Evolutionary conservation across 2,888 invertebrate species (phyloP).

Genomic region (Amiota communis): DNA sequence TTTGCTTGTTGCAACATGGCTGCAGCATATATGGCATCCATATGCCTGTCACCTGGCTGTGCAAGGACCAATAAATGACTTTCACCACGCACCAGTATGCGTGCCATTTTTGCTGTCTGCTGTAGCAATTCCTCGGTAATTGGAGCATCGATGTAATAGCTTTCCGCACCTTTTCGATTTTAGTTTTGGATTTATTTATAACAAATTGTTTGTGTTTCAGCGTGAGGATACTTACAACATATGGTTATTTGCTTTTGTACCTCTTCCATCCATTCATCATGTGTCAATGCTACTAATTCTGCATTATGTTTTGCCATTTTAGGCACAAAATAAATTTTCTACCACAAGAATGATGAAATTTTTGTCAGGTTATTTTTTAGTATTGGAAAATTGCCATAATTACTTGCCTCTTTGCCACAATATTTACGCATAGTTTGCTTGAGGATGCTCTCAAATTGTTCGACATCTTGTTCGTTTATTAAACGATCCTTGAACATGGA

Average conservation of each 20-base stretch:
- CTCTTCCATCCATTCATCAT: constrained; percentile 78
- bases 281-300: constrained; percentile 72
- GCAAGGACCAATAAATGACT: constrained; percentile 76
- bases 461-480: constrained; percentile 78
- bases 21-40: constrained; percentile 83
- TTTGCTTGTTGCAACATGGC: constrained; percentile 83
- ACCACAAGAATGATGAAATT: neutral
- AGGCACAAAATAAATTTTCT: constrained; percentile 71
- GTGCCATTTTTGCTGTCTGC: constrained; percentile 78
- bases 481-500: constrained; percentile 85
- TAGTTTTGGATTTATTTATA: neutral
- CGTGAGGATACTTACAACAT: constrained; percentile 76
- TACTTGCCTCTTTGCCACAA: constrained; percentile 65
- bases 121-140: constrained; percentile 80
- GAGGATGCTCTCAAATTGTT: constrained; percentile 79
- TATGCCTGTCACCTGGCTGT: constrained; percentile 85
- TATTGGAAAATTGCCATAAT: constrained; percentile 49
- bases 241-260: constrained; percentile 79
- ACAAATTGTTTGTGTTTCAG: neutral
- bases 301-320: constrained; percentile 48
- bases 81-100: constrained; percentile 77
- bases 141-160: constrained; percentile 77
- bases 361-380: neutral
- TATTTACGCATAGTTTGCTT: constrained; percentile 74
- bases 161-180: constrained; percentile 77